Percentiles rank a stretch among this genome's conserved stretches.
These are phyloP conservation scores for Harmothoe impar DNA, from an alignment of 2,888 invertebrate species.

Conservation along the genomic window DNA sequence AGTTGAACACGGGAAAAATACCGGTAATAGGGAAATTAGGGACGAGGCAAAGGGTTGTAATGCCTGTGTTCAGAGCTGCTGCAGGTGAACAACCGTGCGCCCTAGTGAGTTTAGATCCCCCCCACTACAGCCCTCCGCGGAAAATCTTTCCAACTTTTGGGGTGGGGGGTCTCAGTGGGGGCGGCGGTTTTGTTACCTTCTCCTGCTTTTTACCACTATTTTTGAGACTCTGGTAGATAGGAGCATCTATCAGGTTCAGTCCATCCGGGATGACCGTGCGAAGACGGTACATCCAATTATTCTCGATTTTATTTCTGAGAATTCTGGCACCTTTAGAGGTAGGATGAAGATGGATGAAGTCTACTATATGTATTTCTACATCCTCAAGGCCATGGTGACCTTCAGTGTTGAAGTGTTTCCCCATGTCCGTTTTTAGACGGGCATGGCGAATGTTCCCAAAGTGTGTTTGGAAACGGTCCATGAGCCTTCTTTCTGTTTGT, in stretches of 20 bases:
- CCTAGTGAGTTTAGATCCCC: too few species aligned
- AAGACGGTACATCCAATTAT: background rate
- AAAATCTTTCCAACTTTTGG: too few species aligned
- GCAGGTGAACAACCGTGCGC: too few species aligned
- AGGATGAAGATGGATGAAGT: background rate
- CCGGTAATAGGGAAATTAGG: too few species aligned
- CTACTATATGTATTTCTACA: background rate
- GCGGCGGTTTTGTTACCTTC: too few species aligned
- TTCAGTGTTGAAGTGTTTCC: background rate
- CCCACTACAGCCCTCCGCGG: too few species aligned
- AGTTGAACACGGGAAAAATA: too few species aligned
- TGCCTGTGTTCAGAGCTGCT: too few species aligned
- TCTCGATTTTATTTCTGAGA: background rate
- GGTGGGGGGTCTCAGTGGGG: too few species aligned
- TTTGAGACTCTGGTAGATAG: background rate
- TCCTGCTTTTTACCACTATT: background rate
- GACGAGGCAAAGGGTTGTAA: too few species aligned
- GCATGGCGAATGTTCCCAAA: background rate
- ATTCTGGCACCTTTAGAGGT: too few species aligned
- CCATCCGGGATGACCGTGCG: background rate
- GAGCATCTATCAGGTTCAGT: background rate
- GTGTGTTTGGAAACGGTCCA: constrained; percentile 4
- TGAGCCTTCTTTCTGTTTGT: background rate
- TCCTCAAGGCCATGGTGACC: background rate
- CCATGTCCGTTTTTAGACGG: background rate